These are phyloP conservation scores for Magallana nippona DNA, from an alignment of 2,888 invertebrate species.

Conservation along the genomic window DNA sequence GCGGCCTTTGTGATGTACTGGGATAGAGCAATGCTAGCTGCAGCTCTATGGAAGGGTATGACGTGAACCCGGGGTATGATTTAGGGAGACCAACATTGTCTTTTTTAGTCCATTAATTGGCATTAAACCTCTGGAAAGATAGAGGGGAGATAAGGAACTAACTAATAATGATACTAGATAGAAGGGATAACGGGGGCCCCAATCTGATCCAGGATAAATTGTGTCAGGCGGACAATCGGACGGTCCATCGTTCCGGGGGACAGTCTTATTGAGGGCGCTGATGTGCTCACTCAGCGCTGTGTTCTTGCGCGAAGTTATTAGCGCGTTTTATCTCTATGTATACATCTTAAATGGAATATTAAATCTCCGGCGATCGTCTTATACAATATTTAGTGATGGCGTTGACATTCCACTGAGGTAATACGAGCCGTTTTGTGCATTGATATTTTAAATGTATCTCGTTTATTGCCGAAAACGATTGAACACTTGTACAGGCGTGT, in stretches of 20 bases:
- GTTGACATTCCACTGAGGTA: slow-evolving; percentile 26
- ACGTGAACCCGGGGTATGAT: background rate
- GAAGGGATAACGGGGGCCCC: background rate
- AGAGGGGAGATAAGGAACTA: background rate
- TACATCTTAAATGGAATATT: slow-evolving; percentile 34
- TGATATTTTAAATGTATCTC: slow-evolving; percentile 33
- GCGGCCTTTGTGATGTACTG: background rate
- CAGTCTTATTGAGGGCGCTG: slow-evolving; percentile 21
- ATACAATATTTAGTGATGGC: slow-evolving; percentile 13
- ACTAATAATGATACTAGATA: background rate
- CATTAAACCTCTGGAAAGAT: slow-evolving; percentile 26
- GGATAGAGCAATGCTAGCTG: background rate
- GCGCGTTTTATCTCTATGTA: slow-evolving; percentile 19
- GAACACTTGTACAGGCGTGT: slow-evolving; percentile 32
- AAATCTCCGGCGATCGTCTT: slow-evolving; percentile 20
- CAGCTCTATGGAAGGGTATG: background rate
- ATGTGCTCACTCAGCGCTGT: background rate
- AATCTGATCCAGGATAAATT: slow-evolving; percentile 3
- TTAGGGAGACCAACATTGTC: background rate
- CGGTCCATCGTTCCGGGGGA: slow-evolving; percentile 25
- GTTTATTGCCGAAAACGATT: slow-evolving; percentile 29
- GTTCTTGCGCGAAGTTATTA: background rate
- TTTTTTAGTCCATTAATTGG: background rate
- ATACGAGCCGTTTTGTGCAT: slow-evolving; percentile 29
- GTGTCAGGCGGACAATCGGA: slow-evolving; percentile 23